Percentiles rank a stretch among this genome's conserved stretches.
phyloP scores from a whole-genome alignment of 2,888 invertebrate genomes.

The Andrena flavipes region DNA sequence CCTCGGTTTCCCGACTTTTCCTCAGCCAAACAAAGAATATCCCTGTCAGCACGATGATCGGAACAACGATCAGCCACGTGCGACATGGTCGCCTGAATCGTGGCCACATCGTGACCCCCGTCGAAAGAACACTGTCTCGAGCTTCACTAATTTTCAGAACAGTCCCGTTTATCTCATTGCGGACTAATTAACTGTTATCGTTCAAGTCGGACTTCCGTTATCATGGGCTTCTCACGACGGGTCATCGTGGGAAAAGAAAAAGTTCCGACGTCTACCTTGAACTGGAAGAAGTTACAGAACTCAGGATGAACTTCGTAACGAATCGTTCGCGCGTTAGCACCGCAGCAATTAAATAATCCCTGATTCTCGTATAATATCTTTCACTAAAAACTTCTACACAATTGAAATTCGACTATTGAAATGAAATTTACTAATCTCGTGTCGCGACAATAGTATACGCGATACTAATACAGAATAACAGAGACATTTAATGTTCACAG shows the following conservation, averaged over 20 bases:
- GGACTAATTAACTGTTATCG: conserved; percentile 53
- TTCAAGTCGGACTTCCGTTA: conserved; percentile 47
- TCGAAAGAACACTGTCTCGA: neutral
- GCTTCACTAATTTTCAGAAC: conserved; percentile 48
- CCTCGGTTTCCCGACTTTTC: conserved; percentile 64
- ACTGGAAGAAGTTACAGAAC: conserved; percentile 27
- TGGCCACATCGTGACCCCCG: conserved; percentile 78
- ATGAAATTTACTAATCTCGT: neutral
- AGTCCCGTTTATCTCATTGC: conserved; percentile 37
- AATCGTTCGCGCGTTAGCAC: neutral
- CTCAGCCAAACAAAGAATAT: conserved; percentile 78
- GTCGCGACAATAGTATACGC: neutral
- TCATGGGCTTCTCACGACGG: conserved; percentile 60
- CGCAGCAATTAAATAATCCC: neutral
- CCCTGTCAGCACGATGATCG: conserved; percentile 68
- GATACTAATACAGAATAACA: neutral
- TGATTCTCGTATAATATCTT: neutral
- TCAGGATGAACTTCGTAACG: neutral
- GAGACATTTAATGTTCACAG: neutral
- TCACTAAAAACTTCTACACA: neutral
- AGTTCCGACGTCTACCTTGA: conserved; percentile 31
- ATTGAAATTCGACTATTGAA: neutral
- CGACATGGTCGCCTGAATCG: conserved; percentile 78
- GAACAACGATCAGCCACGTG: conserved; percentile 72
- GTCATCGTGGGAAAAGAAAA: conserved; percentile 67